Conservation (phyloP, 2,797 vertebrate genomes). For the Alosa sapidissima region DNA sequence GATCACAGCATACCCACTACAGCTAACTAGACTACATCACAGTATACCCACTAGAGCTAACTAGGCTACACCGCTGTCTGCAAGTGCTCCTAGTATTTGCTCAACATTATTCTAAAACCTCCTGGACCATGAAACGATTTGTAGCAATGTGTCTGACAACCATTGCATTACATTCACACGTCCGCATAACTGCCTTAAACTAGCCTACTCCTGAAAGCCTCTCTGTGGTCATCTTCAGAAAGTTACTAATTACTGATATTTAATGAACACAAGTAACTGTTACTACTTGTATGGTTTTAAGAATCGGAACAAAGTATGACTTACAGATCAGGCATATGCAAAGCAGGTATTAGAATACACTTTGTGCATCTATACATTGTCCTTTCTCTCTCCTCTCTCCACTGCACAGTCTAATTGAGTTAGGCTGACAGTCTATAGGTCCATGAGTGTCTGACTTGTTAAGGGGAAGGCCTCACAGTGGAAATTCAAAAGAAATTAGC, state of each 20-base stretch:
- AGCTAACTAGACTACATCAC: too few species aligned
- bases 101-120: too few species aligned
- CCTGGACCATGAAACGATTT: background rate
- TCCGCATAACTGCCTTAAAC: background rate
- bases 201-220: background rate
- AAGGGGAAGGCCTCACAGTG: background rate
- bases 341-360: too few species aligned
- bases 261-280: too few species aligned
- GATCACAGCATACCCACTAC: too few species aligned
- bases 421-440: background rate
- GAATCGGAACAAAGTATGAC: too few species aligned
- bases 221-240: background rate
- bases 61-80: too few species aligned
- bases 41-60: too few species aligned
- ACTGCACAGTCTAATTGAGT: background rate
- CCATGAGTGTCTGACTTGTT: background rate
- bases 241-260: background rate
- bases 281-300: too few species aligned
- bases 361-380: background rate
- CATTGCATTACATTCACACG: background rate
- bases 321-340: too few species aligned
- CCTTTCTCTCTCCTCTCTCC: background rate
- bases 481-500: background rate
- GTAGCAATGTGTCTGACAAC: background rate
- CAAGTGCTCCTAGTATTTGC: too few species aligned